Evolutionary conservation across 2,113 vertebrate genomes (phyloP).

Genomic region (Rhizomys pruinosus): DNA sequence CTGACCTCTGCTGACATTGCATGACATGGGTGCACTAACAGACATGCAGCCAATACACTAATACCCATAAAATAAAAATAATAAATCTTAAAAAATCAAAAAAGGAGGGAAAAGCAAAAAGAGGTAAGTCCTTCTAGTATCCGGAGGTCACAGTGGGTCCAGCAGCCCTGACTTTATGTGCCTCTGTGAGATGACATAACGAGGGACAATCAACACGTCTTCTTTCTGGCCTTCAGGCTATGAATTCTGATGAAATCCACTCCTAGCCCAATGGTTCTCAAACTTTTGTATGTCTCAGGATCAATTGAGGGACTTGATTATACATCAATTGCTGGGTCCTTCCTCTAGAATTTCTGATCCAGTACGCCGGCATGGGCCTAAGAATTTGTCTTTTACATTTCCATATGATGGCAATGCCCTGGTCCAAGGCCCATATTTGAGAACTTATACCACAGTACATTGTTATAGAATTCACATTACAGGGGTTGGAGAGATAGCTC

Average conservation of each 20-base stretch:
- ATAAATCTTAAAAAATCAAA: too few relatives aligned
- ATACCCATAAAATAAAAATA: too few relatives aligned
- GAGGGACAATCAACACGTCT: background rate
- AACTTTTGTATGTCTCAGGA: background rate
- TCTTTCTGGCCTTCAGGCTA: background rate
- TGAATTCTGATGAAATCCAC: background rate
- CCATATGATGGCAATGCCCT: background rate
- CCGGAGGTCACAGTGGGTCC: background rate
- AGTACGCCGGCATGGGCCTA: background rate
- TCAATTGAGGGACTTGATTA: background rate
- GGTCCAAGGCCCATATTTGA: background rate
- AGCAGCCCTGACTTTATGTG: background rate
- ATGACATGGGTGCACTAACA: too few relatives aligned
- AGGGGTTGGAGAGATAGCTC: background rate
- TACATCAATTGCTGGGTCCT: background rate
- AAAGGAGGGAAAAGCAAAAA: background rate
- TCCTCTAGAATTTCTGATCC: slow-evolving; percentile 10
- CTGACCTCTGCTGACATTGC: too few relatives aligned
- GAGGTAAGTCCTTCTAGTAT: too few relatives aligned
- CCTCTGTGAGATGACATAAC: background rate
- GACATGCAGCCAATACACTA: too few relatives aligned
- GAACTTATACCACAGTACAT: background rate
- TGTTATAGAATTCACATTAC: background rate
- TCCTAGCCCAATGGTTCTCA: background rate
- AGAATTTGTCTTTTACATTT: slow-evolving; percentile 47